Conservation (phyloP, 2,797 vertebrate species). For the Pangasius macronema region DNA sequence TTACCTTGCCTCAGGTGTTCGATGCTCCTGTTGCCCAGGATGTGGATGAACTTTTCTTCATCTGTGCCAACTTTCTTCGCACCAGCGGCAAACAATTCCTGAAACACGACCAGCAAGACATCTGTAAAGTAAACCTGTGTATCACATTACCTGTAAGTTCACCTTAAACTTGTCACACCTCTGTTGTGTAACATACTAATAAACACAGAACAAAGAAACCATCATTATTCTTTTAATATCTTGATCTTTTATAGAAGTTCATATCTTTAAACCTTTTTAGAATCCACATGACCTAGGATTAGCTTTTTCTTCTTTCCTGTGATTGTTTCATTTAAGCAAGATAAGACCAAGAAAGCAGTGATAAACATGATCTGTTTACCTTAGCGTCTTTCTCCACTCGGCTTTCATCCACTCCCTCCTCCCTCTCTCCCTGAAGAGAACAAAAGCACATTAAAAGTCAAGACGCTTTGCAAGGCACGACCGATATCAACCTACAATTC, state of each 20-base stretch:
- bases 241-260: background rate
- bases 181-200: background rate
- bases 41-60: conserved; percentile 91
- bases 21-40: conserved; percentile 87
- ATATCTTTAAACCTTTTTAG: background rate
- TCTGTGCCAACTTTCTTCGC: conserved; percentile 92
- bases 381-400: conserved; percentile 88
- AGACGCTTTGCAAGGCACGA: conserved; percentile 22
- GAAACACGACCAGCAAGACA: conserved; percentile 54
- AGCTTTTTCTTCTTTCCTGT: background rate
- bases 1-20: conserved; percentile 87
- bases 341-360: background rate
- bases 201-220: background rate
- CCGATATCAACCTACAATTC: conserved; percentile 17
- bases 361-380: conserved; percentile 68
- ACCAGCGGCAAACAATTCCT: conserved; percentile 90
- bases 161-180: conserved; percentile 9
- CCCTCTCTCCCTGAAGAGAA: conserved; percentile 41
- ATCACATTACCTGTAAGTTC: conserved; percentile 37
- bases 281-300: background rate
- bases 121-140: conserved; percentile 37
- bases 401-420: conserved; percentile 53
- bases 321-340: background rate
- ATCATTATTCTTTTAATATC: background rate
- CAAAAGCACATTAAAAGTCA: conserved; percentile 36